Percentiles rank a stretch among this genome's conserved stretches.
Conservation (phyloP, 2,797 vertebrate species). For the Cossypha niveicapilla region DNA sequence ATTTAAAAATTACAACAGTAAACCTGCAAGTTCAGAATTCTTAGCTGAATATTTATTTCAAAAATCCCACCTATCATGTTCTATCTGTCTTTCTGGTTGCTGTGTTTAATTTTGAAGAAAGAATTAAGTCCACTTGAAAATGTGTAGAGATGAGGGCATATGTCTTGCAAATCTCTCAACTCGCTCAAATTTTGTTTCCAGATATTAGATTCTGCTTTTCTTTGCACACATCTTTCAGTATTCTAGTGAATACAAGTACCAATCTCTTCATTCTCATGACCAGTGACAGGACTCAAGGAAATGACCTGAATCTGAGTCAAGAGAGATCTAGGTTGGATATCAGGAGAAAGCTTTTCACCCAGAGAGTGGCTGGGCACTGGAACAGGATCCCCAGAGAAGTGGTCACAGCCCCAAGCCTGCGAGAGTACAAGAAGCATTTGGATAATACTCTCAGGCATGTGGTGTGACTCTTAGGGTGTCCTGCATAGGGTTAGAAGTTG, state of each 20-base stretch:
- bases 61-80: neutral
- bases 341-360: neutral
- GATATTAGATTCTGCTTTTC: neutral
- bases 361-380: accelerated
- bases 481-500: neutral
- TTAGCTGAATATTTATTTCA: neutral
- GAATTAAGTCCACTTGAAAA: neutral
- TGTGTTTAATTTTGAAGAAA: neutral
- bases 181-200: neutral
- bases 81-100: neutral
- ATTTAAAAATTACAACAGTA: neutral
- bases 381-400: neutral
- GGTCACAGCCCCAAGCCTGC: neutral
- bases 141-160: neutral
- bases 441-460: neutral
- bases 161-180: neutral
- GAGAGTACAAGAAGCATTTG: neutral
- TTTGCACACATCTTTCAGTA: neutral
- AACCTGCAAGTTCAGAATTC: neutral
- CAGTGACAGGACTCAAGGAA: neutral
- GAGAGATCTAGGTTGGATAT: neutral
- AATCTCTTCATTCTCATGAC: neutral
- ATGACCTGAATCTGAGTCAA: too few species aligned
- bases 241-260: neutral
- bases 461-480: neutral